phyloP scores from a whole-genome alignment of 2,888 invertebrate species.

The Aleiodes alternator region DNA sequence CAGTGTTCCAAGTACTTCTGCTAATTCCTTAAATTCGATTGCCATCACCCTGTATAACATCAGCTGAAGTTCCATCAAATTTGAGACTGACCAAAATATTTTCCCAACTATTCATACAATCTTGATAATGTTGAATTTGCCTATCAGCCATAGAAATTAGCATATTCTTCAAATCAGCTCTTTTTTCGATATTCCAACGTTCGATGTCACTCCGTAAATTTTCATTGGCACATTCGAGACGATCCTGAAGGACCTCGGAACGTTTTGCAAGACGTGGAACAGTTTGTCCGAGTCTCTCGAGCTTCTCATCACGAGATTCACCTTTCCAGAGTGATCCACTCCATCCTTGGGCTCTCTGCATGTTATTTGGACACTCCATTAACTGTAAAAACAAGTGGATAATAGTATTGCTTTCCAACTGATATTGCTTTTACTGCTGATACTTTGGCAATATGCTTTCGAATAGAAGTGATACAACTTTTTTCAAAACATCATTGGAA shows the following conservation, averaged over 20 bases:
- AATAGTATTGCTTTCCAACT: no score
- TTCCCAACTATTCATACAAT: constrained; percentile 79
- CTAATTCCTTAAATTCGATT: constrained; percentile 50
- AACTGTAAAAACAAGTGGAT: constrained; percentile 56
- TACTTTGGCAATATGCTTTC: no score
- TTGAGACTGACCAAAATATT: constrained; percentile 73
- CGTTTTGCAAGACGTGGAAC: constrained; percentile 77
- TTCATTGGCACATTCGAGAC: constrained; percentile 82
- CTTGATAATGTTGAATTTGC: constrained; percentile 82
- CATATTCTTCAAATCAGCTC: constrained; percentile 80
- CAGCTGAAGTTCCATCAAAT: constrained; percentile 64
- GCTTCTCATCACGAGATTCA: constrained; percentile 78
- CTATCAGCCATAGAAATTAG: constrained; percentile 80
- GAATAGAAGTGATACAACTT: no score
- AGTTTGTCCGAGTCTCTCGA: constrained; percentile 73
- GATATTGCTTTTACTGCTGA: no score
- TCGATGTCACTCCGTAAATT: constrained; percentile 82
- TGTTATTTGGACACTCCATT: constrained; percentile 59
- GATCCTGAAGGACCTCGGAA: constrained; percentile 79
- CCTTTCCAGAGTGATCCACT: constrained; percentile 79
- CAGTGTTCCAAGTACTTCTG: constrained; percentile 1
- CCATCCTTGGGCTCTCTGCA: constrained; percentile 69
- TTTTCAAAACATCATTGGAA: no score
- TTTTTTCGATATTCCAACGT: constrained; percentile 82
- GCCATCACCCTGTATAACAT: constrained; percentile 56